A percentile compares a stretch with the other conserved stretches of the same genome.
These are phyloP conservation scores for Pachypanchax playfairii DNA, from an alignment of 2,113 vertebrate species.

Conservation along the genomic window DNA sequence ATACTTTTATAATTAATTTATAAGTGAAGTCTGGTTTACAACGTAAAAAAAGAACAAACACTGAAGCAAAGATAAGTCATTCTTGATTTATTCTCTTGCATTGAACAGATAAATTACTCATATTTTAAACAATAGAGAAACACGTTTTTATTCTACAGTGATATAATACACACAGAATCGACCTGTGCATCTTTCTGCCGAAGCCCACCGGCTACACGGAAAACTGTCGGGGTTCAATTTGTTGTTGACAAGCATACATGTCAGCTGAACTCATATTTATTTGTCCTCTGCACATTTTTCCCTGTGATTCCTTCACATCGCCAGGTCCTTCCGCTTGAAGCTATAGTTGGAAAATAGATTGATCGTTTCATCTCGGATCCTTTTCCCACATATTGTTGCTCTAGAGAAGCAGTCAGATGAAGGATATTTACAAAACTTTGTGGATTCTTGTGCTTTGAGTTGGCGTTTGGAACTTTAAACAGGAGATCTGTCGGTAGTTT, in stretches of 20 bases:
- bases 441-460: constrained; percentile 34
- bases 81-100: constrained; percentile 80
- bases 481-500: too few relatives aligned
- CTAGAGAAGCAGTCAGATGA: constrained; percentile 66
- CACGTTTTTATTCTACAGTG: constrained; percentile 69
- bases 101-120: constrained; percentile 83
- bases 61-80: constrained; percentile 42
- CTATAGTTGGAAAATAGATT: constrained; percentile 46
- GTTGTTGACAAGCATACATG: constrained; percentile 26
- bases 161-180: constrained; percentile 67
- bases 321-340: constrained; percentile 46
- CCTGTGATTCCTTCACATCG: too few relatives aligned
- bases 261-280: constrained; percentile 19
- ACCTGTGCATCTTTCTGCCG: constrained; percentile 26
- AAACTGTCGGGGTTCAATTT: constrained; percentile 23
- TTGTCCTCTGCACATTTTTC: constrained; percentile 13
- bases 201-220: constrained; percentile 28
- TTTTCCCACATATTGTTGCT: constrained; percentile 70
- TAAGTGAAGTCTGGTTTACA: neutral
- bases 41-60: constrained; percentile 19
- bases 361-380: constrained; percentile 50
- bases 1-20: too few relatives aligned
- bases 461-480: constrained; percentile 19
- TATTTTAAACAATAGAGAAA: constrained; percentile 78
- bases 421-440: constrained; percentile 83